phyloP scores from a whole-genome alignment of 2,113 vertebrate species.

The Prochilodus magdalenae region DNA sequence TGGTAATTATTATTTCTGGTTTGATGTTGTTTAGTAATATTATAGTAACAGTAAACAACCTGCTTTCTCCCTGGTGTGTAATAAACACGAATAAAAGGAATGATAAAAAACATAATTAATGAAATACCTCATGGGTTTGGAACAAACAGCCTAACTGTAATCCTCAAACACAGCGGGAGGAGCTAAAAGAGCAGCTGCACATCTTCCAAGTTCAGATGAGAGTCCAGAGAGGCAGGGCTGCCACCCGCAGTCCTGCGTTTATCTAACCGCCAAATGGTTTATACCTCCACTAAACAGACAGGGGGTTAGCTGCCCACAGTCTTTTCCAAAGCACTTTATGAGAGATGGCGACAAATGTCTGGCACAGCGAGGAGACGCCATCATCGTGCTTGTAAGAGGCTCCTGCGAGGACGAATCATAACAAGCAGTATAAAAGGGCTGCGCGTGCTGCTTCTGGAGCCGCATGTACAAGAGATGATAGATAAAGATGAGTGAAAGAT shows the following conservation, averaged over 20 bases:
- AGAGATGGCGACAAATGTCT: slow-evolving; percentile 37
- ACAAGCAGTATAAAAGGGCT: slow-evolving; percentile 6
- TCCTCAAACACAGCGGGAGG: not conserved
- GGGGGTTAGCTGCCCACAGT: slow-evolving; percentile 47
- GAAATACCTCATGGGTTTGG: no score
- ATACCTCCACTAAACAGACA: slow-evolving; percentile 64
- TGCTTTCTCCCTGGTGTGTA: no score
- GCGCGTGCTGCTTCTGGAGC: slow-evolving; percentile 24
- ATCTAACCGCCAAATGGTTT: slow-evolving; percentile 65
- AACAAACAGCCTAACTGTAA: no score
- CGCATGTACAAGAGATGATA: not conserved
- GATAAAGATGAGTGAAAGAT: not conserved
- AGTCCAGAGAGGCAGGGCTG: slow-evolving; percentile 25
- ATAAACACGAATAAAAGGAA: no score
- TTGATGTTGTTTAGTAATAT: no score
- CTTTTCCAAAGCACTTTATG: slow-evolving; percentile 42
- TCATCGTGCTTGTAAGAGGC: slow-evolving; percentile 60
- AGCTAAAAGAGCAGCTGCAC: not conserved
- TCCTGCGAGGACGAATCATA: slow-evolving; percentile 23
- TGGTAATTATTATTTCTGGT: no score
- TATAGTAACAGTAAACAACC: no score
- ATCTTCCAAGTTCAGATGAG: not conserved
- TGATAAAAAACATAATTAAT: no score
- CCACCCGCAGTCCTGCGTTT: slow-evolving; percentile 57
- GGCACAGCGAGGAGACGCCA: slow-evolving; percentile 24